Base-by-base conservation (phyloP, 2,797 vertebrate species). In the Thaleichthys pacificus region DNA sequence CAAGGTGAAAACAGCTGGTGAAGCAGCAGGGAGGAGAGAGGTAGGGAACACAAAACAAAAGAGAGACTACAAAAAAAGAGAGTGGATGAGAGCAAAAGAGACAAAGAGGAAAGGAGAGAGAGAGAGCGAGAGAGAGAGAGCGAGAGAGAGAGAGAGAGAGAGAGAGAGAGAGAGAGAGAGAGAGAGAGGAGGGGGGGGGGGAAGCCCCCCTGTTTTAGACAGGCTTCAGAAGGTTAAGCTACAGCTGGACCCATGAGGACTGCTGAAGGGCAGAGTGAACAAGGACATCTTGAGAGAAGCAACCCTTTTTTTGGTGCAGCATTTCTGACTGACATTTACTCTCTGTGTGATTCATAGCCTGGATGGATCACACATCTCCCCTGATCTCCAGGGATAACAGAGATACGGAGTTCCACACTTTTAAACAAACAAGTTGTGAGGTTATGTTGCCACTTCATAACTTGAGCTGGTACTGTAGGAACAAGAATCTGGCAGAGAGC, bases 21-120 rank as follows among this genome's bases (percentile, higher is more conserved):
- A 26, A 67, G 66, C 66, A 54, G 66, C 66, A n/a, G 26, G 49
- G 49, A 54, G 49, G 14, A 51, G 66, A 56, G 47, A 30, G 42
- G 54, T 9, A 15, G 14, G 47, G 47, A 15, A 47, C 7, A 14
- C 5, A 12, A 8, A 51, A 15, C 12, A 17, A 17, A 17, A 51
- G 49, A 51, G 51, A 56, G 17, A 47, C 42, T 12, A 47, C 2
- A 47, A 47, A 47, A 2, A 56, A n/a, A 56, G 51, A 56, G 51
- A 56, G 51, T 5, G 5, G 19, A n/a, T 17, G 17, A 54, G 51
- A n/a, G 51, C 15, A 54, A 17, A n/a, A 17, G 19, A n/a, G 51
- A 56, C 6, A n/a, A 2, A 24, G 2, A n/a, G 51, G 0, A 4
- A 4, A 1, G 4, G 1, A 56, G 15, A 51, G 15, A 12, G 42